These are phyloP conservation scores for Fregetta grallaria DNA, from an alignment of 2,113 vertebrate species.

Conservation along the genomic window DNA sequence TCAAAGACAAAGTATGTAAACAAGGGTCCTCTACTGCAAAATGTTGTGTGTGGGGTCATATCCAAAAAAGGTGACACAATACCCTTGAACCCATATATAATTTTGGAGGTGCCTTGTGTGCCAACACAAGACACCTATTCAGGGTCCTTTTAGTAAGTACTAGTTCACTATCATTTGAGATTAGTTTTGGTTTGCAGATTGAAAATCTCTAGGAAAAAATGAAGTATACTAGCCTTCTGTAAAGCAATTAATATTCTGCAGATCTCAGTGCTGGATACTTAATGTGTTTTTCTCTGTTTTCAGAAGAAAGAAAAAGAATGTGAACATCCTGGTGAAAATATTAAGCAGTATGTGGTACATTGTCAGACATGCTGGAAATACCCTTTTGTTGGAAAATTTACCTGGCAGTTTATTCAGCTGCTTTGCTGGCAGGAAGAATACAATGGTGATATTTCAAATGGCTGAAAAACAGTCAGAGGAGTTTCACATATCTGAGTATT, in stretches of 20 bases:
- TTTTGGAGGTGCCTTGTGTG: not conserved
- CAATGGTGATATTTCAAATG: not conserved
- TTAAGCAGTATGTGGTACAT: not conserved
- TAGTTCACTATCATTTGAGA: not conserved
- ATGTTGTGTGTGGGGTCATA: rapidly evolving
- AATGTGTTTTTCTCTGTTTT: not conserved
- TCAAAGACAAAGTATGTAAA: not conserved
- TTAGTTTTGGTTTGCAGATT: not conserved
- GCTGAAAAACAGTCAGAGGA: not conserved
- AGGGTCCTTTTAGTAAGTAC: not conserved
- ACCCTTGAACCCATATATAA: not conserved
- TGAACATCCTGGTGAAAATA: not conserved
- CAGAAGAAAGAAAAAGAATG: not conserved
- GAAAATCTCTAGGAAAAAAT: not conserved
- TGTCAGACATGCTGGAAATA: not conserved
- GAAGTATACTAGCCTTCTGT: not conserved
- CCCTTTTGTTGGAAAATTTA: not conserved
- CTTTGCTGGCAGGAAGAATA: not conserved
- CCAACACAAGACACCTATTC: not conserved
- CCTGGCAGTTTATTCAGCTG: not conserved
- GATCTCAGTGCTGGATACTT: not conserved
- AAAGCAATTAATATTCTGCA: not conserved
- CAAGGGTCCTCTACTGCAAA: not conserved
- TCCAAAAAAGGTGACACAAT: not conserved
- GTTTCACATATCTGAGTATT: not conserved